Evolutionary conservation across 1,140 invertebrate species (phyloP).

Genomic region (Temnothorax curvispinosus): DNA sequence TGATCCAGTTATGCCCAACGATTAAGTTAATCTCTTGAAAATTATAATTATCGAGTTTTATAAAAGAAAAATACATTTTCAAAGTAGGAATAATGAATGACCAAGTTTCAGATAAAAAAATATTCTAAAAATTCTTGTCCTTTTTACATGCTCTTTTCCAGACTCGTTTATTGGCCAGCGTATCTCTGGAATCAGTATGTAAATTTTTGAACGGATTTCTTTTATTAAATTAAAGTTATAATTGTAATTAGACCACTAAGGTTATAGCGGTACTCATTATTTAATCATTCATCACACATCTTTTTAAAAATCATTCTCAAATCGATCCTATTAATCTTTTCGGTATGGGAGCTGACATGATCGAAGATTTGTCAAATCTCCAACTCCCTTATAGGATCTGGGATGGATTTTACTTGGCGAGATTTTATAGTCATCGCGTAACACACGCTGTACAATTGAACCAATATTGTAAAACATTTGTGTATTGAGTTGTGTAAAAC

Average conservation of each 20-base stretch:
- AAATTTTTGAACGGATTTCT: slow-evolving; percentile 26
- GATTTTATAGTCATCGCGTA: not conserved
- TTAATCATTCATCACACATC: slow-evolving; percentile 4
- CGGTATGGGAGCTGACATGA: not conserved
- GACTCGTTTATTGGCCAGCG: not conserved
- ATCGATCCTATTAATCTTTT: not conserved
- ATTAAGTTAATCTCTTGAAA: not conserved
- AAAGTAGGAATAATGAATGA: not conserved
- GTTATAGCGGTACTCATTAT: not conserved
- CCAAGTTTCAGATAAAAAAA: not conserved
- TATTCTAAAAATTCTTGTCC: not conserved
- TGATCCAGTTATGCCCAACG: not conserved
- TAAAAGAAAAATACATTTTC: not conserved
- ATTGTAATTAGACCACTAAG: slow-evolving; percentile 6
- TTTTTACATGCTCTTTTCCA: not conserved
- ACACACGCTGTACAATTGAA: not conserved
- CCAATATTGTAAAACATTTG: not conserved
- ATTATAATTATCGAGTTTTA: not conserved
- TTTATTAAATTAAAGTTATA: slow-evolving; percentile 30
- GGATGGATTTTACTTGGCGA: not conserved
- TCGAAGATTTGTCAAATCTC: not conserved
- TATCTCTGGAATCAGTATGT: not conserved
- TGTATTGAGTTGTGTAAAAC: not conserved
- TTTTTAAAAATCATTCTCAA: slow-evolving; percentile 9
- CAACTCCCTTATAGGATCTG: not conserved